Conservation (phyloP, 1,140 invertebrate species). For the Vanessa tameamea region DNA sequence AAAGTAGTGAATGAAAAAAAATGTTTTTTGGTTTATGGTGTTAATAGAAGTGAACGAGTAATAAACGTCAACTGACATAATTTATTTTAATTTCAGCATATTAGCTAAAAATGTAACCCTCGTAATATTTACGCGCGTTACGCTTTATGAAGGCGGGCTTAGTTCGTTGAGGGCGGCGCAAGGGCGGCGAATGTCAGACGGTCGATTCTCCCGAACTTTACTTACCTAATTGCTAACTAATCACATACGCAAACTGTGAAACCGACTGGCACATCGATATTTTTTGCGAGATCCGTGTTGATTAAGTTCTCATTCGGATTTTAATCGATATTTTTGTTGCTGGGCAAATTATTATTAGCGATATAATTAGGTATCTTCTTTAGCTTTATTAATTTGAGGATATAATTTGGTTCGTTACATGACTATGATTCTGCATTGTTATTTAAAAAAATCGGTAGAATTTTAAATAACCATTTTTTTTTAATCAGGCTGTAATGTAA, state of each 20-base stretch:
- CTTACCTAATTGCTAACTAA: slow-evolving; percentile 67
- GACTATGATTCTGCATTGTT: no score
- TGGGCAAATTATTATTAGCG: background rate
- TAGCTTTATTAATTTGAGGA: background rate
- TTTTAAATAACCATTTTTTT: no score
- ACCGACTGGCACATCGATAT: slow-evolving; percentile 14
- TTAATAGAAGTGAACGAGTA: background rate
- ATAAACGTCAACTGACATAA: background rate
- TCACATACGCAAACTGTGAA: slow-evolving; percentile 44
- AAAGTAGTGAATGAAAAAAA: background rate
- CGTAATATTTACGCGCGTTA: slow-evolving; percentile 35
- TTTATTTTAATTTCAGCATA: slow-evolving; percentile 17
- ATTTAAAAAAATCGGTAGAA: no score
- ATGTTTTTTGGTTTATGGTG: background rate
- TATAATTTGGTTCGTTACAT: background rate
- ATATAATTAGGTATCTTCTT: background rate
- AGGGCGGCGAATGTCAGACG: slow-evolving; percentile 69
- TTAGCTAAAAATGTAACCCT: slow-evolving; percentile 26
- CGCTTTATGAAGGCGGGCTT: slow-evolving; percentile 32
- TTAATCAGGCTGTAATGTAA: background rate
- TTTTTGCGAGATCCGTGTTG: slow-evolving; percentile 30
- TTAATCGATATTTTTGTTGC: slow-evolving; percentile 2
- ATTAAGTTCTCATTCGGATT: slow-evolving; percentile 15
- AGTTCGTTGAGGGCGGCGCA: slow-evolving; percentile 50
- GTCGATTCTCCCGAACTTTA: slow-evolving; percentile 62